Evolutionary conservation across 2,113 vertebrate genomes (phyloP).

Genomic region (Bubo scandiacus): DNA sequence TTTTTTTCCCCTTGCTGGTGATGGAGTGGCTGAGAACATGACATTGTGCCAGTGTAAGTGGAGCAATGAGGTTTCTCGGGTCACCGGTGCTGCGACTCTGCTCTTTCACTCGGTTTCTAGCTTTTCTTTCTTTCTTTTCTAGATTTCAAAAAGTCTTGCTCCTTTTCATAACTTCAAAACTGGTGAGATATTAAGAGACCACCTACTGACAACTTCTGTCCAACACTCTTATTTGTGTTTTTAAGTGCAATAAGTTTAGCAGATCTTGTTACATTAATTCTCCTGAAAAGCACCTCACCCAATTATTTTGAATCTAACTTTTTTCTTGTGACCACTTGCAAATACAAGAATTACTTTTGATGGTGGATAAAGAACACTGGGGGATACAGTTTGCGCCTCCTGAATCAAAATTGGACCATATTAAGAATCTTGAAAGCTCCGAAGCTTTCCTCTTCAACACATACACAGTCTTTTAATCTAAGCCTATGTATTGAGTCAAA

Average conservation of each 20-base stretch:
- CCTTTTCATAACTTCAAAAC: constrained; percentile 73
- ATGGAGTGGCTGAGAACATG: constrained; percentile 69
- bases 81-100: constrained; percentile 69
- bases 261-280: constrained; percentile 48
- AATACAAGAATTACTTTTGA: constrained; percentile 55
- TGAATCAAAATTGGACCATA: background rate
- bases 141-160: constrained; percentile 71
- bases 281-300: constrained; percentile 29
- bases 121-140: constrained; percentile 72
- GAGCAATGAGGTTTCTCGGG: constrained; percentile 71
- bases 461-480: background rate
- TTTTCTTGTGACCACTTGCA: constrained; percentile 55
- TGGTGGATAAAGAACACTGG: constrained; percentile 26
- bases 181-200: constrained; percentile 61
- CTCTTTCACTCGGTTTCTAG: constrained; percentile 73
- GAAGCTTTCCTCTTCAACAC: background rate
- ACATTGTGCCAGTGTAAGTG: constrained; percentile 67
- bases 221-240: constrained; percentile 55
- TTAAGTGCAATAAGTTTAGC: constrained; percentile 47
- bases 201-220: constrained; percentile 54
- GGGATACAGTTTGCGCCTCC: background rate
- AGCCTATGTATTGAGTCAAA: background rate
- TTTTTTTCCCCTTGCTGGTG: constrained; percentile 61
- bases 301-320: constrained; percentile 43
- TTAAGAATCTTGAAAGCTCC: constrained; percentile 1